A percentile compares a stretch with the other conserved stretches of the same genome.
Conservation (phyloP, 2,797 vertebrate species). For the Saxicola maurus region DNA sequence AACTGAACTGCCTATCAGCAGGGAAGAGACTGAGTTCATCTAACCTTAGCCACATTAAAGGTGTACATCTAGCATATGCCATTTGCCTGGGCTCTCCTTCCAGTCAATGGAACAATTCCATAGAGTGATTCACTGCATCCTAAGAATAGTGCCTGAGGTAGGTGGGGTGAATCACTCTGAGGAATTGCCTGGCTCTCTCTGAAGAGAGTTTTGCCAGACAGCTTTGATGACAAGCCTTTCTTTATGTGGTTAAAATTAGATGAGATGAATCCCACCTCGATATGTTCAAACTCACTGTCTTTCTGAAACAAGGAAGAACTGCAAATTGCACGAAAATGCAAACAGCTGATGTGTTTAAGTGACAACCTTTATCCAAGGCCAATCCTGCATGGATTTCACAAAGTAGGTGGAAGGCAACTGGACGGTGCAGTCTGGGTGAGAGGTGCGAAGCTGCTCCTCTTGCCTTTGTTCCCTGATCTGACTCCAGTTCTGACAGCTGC, state of each 20-base stretch:
- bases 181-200: background rate
- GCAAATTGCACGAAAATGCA: background rate
- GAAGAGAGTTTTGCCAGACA: background rate
- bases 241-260: background rate
- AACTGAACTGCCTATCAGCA: background rate
- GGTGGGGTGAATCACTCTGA: background rate
- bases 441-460: background rate
- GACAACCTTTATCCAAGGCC: background rate
- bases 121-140: background rate
- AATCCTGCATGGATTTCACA: background rate
- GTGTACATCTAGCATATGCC: background rate
- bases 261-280: background rate
- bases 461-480: accelerated
- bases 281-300: background rate
- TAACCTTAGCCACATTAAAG: background rate
- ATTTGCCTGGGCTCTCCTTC: background rate
- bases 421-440: accelerated
- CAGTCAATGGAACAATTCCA: background rate
- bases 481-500: background rate
- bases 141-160: background rate
- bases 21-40: background rate
- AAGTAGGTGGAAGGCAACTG: background rate
- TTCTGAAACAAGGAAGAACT: background rate
- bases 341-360: background rate
- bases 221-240: background rate